Percentiles rank a stretch among this genome's conserved stretches.
phyloP scores from a whole-genome alignment of 2,888 invertebrate genomes.

The Bombylius major region DNA sequence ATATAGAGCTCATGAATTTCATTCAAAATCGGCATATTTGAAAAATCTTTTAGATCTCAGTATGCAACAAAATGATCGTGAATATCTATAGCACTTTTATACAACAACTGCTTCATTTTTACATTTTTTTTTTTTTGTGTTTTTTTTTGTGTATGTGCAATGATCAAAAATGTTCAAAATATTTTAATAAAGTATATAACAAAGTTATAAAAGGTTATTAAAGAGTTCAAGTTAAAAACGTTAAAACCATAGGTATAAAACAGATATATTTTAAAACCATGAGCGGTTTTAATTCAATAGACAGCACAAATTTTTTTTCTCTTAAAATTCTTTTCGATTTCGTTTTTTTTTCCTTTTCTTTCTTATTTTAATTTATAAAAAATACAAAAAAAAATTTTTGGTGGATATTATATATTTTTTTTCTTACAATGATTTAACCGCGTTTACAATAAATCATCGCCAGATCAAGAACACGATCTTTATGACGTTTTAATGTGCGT shows the following conservation, averaged over 20 bases:
- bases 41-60: neutral
- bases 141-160: neutral
- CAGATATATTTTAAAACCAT: too few species aligned
- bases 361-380: neutral
- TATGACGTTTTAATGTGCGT: conserved; percentile 5
- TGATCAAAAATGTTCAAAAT: conserved; percentile 5
- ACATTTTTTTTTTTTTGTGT: too few species aligned
- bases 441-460: conserved; percentile 6
- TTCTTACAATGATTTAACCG: too few species aligned
- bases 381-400: neutral
- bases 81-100: neutral
- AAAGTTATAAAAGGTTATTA: conserved; percentile 5
- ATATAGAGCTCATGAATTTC: too few species aligned
- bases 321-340: too few species aligned
- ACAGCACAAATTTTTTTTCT: too few species aligned
- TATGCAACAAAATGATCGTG: neutral
- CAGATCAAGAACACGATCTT: neutral
- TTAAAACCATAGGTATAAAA: neutral
- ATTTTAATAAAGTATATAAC: conserved; percentile 5
- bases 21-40: too few species aligned
- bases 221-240: conserved; percentile 7
- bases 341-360: too few species aligned
- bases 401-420: too few species aligned
- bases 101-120: too few species aligned
- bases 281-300: too few species aligned